Percentiles rank a stretch among this genome's conserved stretches.
phyloP scores from a whole-genome alignment of 2,113 vertebrate genomes.

The Phaethon lepturus region DNA sequence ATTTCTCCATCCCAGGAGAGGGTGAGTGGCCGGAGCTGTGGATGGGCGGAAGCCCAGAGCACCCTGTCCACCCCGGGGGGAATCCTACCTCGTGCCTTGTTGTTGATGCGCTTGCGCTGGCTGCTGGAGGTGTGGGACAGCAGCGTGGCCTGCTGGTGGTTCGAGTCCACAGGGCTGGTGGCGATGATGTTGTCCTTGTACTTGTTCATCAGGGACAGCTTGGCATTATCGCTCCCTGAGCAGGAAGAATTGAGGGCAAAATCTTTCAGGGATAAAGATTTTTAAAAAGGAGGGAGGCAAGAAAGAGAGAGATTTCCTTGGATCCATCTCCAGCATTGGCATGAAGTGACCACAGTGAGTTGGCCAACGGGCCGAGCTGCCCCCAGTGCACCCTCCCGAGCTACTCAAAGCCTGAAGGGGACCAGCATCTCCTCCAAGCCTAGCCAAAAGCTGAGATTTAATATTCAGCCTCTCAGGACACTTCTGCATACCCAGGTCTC shows the following conservation, averaged over 20 bases:
- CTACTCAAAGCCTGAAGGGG: not conserved
- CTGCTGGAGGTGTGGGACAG: slow-evolving; percentile 94
- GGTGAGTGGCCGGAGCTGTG: not conserved
- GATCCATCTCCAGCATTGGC: not conserved
- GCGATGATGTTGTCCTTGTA: slow-evolving; percentile 99
- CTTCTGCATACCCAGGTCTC: not conserved
- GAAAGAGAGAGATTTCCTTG: not conserved
- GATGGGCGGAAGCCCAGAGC: not conserved
- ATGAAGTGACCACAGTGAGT: not conserved
- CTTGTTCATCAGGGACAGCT: slow-evolving; percentile 98
- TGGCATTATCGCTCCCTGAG: slow-evolving; percentile 92
- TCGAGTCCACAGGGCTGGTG: slow-evolving; percentile 93
- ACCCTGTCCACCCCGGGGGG: fast-evolving
- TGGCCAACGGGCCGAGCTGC: not conserved
- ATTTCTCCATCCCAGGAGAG: not conserved
- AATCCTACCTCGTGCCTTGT: slow-evolving; percentile 89
- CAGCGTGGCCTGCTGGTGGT: slow-evolving; percentile 94
- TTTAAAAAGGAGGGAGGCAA: not conserved
- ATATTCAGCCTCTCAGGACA: not conserved
- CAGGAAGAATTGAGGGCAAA: slow-evolving; percentile 59
- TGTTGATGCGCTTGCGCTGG: slow-evolving; percentile 95
- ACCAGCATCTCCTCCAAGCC: not conserved
- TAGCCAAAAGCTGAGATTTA: not conserved
- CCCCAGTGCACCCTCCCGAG: fast-evolving
- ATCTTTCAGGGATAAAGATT: not conserved